Percentiles rank a stretch among this genome's conserved stretches.
phyloP scores from a whole-genome alignment of 2,888 invertebrate genomes.

The Cataglyphis altisquamis region DNA sequence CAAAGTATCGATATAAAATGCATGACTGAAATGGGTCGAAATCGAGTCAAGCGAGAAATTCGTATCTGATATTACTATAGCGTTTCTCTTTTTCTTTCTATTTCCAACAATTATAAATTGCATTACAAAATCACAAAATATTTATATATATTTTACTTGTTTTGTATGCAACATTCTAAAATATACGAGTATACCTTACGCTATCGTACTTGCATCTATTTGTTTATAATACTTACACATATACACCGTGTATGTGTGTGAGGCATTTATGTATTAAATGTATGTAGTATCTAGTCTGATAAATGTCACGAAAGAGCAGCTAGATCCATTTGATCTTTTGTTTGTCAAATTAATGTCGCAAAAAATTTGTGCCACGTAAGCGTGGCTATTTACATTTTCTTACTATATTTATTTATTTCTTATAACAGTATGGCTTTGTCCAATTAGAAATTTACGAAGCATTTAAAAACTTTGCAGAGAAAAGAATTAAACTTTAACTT shows the following conservation, averaged over 20 bases:
- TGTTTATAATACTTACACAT: background rate
- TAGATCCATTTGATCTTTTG: background rate
- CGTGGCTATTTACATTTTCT: background rate
- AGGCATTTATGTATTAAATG: background rate
- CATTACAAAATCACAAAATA: conserved; percentile 16
- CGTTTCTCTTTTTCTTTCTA: background rate
- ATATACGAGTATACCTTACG: background rate
- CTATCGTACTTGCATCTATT: too few species aligned
- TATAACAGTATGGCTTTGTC: background rate
- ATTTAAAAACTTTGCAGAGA: background rate
- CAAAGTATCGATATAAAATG: conserved; percentile 17
- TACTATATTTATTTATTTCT: background rate
- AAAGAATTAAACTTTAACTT: conserved; percentile 28
- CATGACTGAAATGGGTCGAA: conserved; percentile 24
- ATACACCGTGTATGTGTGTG: background rate
- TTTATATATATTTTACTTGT: conserved; percentile 2
- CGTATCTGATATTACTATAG: conserved; percentile 26
- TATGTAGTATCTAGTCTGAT: background rate
- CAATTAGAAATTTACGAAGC: background rate
- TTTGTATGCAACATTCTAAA: background rate
- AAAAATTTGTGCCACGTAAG: background rate
- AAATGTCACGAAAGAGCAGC: background rate
- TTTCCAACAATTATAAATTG: conserved; percentile 22
- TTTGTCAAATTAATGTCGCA: conserved; percentile 2
- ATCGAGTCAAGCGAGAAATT: conserved; percentile 18